A percentile compares a stretch with the other conserved stretches of the same genome.
phyloP scores from a whole-genome alignment of 2,113 vertebrate species.

The Gobiocypris rarus region DNA sequence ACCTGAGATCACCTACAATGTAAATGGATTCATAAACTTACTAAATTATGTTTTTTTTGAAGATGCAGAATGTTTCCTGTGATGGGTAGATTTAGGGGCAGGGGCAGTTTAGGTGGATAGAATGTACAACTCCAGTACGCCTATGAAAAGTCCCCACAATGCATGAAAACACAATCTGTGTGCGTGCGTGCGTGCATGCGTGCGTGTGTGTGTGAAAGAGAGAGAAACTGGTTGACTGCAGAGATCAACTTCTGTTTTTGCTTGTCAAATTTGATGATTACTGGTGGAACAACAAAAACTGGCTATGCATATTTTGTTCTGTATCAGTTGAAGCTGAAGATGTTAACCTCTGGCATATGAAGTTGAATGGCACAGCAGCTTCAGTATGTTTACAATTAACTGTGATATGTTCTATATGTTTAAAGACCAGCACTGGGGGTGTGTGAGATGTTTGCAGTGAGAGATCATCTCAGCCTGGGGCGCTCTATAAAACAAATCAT shows the following conservation, averaged over 20 bases:
- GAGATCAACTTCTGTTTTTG: background rate
- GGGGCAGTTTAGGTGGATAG: too few species aligned
- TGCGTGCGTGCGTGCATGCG: background rate
- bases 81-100: too few species aligned
- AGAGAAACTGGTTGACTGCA: background rate
- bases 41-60: too few species aligned
- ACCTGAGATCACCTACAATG: too few species aligned
- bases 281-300: background rate
- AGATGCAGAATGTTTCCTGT: too few species aligned
- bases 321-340: background rate
- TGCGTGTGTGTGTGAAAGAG: too few species aligned
- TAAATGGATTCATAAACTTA: too few species aligned
- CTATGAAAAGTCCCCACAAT: too few species aligned
- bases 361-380: background rate
- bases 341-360: background rate
- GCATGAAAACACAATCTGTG: too few species aligned
- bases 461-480: constrained; percentile 2
- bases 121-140: too few species aligned
- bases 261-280: background rate
- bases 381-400: background rate
- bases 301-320: background rate
- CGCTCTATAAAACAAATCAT: background rate
- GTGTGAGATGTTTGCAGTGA: constrained; percentile 5
- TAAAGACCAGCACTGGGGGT: constrained; percentile 9
- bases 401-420: constrained; percentile 17